phyloP scores from a whole-genome alignment of 2,113 vertebrate species.

The Campylomormyrus tamandua region DNA sequence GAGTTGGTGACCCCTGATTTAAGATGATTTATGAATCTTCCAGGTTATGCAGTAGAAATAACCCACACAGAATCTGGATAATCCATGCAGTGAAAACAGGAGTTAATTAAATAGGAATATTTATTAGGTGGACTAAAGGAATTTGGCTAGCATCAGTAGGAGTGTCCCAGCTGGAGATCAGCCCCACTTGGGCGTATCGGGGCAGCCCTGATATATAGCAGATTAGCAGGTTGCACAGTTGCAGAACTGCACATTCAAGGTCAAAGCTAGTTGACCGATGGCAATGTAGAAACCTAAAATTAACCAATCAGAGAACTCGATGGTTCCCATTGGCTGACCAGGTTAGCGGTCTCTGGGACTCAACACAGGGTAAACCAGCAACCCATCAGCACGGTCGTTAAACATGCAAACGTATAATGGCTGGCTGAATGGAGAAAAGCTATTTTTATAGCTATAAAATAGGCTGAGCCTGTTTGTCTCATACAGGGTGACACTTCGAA shows the following conservation, averaged over 20 bases:
- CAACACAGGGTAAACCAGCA: neutral
- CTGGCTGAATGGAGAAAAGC: neutral
- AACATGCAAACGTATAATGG: neutral
- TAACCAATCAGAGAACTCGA: neutral
- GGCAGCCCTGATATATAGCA: slow-evolving; percentile 31
- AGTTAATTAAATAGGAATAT: slow-evolving; percentile 1
- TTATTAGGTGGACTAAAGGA: slow-evolving; percentile 1
- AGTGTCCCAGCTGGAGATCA: neutral
- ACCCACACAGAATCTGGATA: neutral
- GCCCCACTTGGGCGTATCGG: neutral
- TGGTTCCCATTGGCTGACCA: neutral
- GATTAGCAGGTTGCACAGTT: slow-evolving; percentile 31
- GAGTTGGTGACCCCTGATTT: neutral
- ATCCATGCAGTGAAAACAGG: neutral
- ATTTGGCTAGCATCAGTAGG: neutral
- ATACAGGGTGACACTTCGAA: neutral
- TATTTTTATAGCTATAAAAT: neutral
- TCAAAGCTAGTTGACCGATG: slow-evolving; percentile 1
- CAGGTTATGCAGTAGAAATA: neutral
- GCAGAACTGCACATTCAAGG: slow-evolving; percentile 30
- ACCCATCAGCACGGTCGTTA: neutral
- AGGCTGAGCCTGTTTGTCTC: neutral
- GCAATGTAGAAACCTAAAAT: neutral
- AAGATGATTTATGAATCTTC: neutral
- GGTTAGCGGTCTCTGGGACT: neutral